These are phyloP conservation scores for Furcifer pardalis DNA, from an alignment of 2,797 vertebrate genomes.

Conservation along the genomic window DNA sequence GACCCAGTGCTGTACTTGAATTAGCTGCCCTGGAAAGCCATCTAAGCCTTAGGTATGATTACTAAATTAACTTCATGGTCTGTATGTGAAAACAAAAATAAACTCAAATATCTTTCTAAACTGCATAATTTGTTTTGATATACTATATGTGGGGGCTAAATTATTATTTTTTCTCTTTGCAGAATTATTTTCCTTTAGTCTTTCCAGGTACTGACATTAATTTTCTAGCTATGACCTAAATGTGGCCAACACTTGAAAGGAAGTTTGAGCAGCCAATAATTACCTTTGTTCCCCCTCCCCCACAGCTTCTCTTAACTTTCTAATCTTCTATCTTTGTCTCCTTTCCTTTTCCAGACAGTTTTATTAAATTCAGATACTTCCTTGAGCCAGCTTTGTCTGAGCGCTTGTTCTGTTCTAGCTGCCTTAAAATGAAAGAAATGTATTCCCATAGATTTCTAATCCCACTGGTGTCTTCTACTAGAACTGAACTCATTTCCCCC, in stretches of 20 bases:
- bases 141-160: not conserved
- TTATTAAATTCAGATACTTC: slow-evolving; percentile 60
- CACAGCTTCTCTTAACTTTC: slow-evolving; percentile 46
- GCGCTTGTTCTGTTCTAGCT: slow-evolving; percentile 21
- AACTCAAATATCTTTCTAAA: no score
- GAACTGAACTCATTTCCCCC: not conserved
- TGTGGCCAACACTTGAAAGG: no score
- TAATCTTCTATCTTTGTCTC: slow-evolving; percentile 42
- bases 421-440: not conserved
- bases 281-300: slow-evolving; percentile 43
- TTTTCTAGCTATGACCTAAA: slow-evolving; percentile 13
- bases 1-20: no score
- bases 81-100: no score
- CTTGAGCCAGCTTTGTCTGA: slow-evolving; percentile 50
- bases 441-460: slow-evolving; percentile 19
- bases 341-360: slow-evolving; percentile 43
- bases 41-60: not conserved
- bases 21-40: no score
- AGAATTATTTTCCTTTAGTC: not conserved
- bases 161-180: rapidly evolving
- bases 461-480: not conserved
- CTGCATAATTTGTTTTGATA: not conserved
- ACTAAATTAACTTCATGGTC: not conserved
- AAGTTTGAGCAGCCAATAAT: slow-evolving; percentile 26
- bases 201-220: slow-evolving; percentile 29